Conservation (phyloP, 2,888 invertebrate species). For the Sarcophaga caerulescens region DNA sequence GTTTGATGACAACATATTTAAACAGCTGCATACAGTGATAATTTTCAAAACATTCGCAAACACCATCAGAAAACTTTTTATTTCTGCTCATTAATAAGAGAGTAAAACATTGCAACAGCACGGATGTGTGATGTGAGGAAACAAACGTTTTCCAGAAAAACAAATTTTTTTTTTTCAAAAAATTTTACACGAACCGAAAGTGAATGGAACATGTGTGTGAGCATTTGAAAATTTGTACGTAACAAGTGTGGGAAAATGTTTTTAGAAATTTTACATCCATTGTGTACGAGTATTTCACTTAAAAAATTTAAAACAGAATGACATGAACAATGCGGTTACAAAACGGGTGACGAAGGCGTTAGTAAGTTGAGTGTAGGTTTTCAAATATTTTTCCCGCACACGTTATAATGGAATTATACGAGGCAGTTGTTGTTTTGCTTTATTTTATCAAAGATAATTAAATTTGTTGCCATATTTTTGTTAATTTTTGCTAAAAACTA, state of each 20-base stretch:
- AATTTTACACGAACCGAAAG: constrained; percentile 35
- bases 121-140: constrained; percentile 10
- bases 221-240: constrained; percentile 10
- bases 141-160: neutral
- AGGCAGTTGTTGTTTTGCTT: too few relatives aligned
- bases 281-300: constrained; percentile 18
- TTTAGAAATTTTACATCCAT: constrained; percentile 37
- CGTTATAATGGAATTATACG: neutral
- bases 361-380: neutral
- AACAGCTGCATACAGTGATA: constrained; percentile 8
- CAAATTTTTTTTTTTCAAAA: constrained; percentile 34
- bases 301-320: constrained; percentile 6
- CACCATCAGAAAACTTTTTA: constrained; percentile 23
- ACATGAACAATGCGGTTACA: constrained; percentile 8
- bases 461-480: too few relatives aligned
- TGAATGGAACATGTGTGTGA: constrained; percentile 12
- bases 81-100: constrained; percentile 48
- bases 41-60: neutral
- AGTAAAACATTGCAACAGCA: constrained; percentile 45
- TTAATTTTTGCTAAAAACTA: too few relatives aligned
- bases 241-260: constrained; percentile 40
- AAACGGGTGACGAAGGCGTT: too few relatives aligned
- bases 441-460: too few relatives aligned
- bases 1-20: neutral
- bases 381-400: neutral